Percentiles rank a stretch among this genome's conserved stretches.
Conservation (phyloP, 2,888 invertebrate genomes). For the Patella depressa region DNA sequence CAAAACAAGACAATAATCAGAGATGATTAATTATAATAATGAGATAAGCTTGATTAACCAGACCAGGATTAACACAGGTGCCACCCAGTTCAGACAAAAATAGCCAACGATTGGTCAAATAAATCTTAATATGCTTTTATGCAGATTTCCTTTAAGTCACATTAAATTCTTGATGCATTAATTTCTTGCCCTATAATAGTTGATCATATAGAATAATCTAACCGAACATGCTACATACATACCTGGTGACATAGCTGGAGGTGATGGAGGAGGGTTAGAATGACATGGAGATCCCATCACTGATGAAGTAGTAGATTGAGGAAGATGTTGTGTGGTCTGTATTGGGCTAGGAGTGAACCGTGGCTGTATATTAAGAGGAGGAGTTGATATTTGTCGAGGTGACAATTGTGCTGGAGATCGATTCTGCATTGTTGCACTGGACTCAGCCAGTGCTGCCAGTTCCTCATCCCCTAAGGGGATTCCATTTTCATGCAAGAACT, state of each 20-base stretch:
- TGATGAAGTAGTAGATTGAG: conserved; percentile 16
- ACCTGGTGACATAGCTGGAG: conserved; percentile 35
- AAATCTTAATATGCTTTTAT: no score
- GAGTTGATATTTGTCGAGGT: conserved; percentile 11
- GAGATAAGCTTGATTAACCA: no score
- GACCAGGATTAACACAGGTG: no score
- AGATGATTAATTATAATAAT: no score
- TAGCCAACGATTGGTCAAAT: no score
- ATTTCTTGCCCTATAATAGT: no score
- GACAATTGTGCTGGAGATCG: conserved; percentile 27
- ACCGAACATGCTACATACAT: conserved; percentile 24
- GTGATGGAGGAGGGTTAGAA: conserved; percentile 7
- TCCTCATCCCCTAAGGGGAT: conserved; percentile 49
- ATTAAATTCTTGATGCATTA: no score
- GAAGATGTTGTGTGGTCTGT: conserved; percentile 14
- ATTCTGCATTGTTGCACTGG: conserved; percentile 26
- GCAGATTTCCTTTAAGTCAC: no score
- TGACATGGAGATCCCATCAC: conserved; percentile 14
- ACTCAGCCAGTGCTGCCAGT: conserved; percentile 33
- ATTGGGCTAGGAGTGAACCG: conserved; percentile 22
- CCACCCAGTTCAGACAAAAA: no score
- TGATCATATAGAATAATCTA: no score
- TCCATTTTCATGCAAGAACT: conserved; percentile 91
- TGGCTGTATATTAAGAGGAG: conserved; percentile 15
- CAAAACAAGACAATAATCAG: no score